Base-by-base conservation (phyloP, 2,113 vertebrate genomes). In the Phaethornis superciliosus region DNA sequence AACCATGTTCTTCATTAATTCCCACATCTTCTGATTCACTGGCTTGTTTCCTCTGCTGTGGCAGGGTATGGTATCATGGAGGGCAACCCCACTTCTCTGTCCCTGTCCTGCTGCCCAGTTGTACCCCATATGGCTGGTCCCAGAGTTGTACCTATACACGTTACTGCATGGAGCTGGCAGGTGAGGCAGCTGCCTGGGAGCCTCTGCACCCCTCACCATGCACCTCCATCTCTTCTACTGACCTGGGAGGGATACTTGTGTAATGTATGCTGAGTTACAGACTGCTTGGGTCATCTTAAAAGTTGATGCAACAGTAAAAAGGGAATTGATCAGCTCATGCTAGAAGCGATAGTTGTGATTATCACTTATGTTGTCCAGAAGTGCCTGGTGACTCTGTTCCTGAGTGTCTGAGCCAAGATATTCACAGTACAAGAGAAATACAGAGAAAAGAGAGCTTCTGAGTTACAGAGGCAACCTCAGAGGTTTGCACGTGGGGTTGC, bases 311-410 rank as follows among this genome's bases (percentile, higher is more conserved):
- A 23, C 69, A 46, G 37, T 49, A 47, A 72, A 78, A 32, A 6
- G 23, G 49, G 40, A 58, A 35, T 60, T 35, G 10, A 26, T 23
- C 46, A 42, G 30, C 16, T 88, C 8, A 6, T 35, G 49, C 56
- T 71, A 1, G 6, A 65, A 32, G 54, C 21, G 46, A 49, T 42
- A 1, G 0, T 46, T 52, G n/a, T 0, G 2, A 60, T 23, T 17
- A 14, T n/a, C 22, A 16, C 69, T 63, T 30, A 17, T 2, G 5
- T 51, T 55, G n/a, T 9, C 60, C 65, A 52, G 35, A 89, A 78
- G 49, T 9, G 47, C 19, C 26, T 52, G 21, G 10, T 46, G 58
- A 64, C 56, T 27, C 58, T 33, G 7, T 40, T 62, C 55, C 30
- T 0, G 5, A 82, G n/a, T 5, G 0, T 16, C 63, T 49, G 46